phyloP scores from a whole-genome alignment of 1,140 invertebrate species.

The Drosophila guanche region DNA sequence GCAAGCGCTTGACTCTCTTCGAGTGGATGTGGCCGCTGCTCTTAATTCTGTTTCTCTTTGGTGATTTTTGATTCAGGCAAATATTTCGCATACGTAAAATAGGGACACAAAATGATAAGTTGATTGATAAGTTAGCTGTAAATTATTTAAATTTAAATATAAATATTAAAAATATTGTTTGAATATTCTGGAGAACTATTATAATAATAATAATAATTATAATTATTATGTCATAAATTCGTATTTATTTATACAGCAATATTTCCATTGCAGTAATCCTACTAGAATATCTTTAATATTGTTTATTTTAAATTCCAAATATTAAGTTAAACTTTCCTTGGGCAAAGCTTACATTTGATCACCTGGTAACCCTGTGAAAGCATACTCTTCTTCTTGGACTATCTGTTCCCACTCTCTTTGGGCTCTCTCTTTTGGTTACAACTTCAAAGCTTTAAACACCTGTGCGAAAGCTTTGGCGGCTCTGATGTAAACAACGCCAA shows the following conservation, averaged over 20 bases:
- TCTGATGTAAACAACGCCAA: slow-evolving; percentile 56
- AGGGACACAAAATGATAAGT: neutral
- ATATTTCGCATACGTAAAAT: slow-evolving; percentile 27
- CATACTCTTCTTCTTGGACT: slow-evolving; percentile 22
- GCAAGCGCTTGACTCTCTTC: slow-evolving; percentile 18
- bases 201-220: no score
- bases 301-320: neutral
- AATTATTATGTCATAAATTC: no score
- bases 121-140: no score
- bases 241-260: no score
- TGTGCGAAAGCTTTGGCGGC: slow-evolving; percentile 58
- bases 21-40: slow-evolving; percentile 1
- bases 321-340: neutral
- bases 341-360: neutral
- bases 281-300: no score
- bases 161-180: neutral
- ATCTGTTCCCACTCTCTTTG: neutral
- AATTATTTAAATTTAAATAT: neutral
- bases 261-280: no score
- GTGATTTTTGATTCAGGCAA: neutral
- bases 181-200: no score
- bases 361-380: slow-evolving; percentile 46
- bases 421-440: slow-evolving; percentile 35
- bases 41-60: slow-evolving; percentile 15
- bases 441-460: slow-evolving; percentile 62